These are phyloP conservation scores for Troilus luridus DNA, from an alignment of 2,888 invertebrate genomes.

Conservation along the genomic window DNA sequence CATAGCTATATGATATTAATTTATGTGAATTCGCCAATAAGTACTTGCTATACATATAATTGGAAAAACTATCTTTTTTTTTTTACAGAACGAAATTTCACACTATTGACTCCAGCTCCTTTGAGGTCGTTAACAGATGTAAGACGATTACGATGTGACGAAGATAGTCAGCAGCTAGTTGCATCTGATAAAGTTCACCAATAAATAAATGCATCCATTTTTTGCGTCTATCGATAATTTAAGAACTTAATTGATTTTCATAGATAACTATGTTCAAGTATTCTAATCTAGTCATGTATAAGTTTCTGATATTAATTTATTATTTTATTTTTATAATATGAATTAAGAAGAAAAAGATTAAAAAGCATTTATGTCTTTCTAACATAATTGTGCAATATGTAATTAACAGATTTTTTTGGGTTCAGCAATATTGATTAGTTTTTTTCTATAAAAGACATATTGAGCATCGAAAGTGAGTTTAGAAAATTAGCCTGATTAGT, in stretches of 20 bases:
- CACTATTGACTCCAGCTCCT: constrained; percentile 72
- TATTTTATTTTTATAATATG: background rate
- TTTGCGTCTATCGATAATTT: background rate
- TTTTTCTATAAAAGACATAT: constrained; percentile 42
- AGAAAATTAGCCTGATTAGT: constrained; percentile 42
- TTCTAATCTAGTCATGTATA: constrained; percentile 24
- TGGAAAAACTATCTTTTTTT: background rate
- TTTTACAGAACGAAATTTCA: constrained; percentile 68
- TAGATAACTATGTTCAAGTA: constrained; percentile 1
- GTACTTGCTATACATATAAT: background rate
- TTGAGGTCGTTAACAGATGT: constrained; percentile 73
- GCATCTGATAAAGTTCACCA: constrained; percentile 62
- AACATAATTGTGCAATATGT: background rate
- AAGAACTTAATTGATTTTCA: background rate
- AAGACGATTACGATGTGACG: constrained; percentile 68
- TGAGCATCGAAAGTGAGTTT: constrained; percentile 53
- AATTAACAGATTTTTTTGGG: background rate
- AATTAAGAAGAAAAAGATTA: background rate
- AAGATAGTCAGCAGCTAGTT: constrained; percentile 66
- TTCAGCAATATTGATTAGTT: constrained; percentile 43
- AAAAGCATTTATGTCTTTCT: background rate
- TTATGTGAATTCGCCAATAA: background rate
- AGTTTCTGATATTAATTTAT: background rate
- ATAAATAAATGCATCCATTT: constrained; percentile 51
- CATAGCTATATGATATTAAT: background rate